Percentiles rank a stretch among this genome's conserved stretches.
phyloP scores from a whole-genome alignment of 2,113 vertebrate species.

The Eulemur macaco region DNA sequence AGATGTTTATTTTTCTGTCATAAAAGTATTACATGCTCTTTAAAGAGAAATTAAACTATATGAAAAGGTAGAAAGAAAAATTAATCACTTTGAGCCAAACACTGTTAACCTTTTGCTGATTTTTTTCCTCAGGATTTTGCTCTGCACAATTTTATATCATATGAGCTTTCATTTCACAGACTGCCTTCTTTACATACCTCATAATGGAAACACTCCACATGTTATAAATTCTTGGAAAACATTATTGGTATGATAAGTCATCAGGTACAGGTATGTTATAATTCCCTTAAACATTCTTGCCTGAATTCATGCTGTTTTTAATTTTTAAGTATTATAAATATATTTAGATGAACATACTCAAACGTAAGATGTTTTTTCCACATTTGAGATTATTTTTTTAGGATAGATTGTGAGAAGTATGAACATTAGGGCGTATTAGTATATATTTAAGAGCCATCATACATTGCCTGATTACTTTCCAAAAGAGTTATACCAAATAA shows the following conservation, averaged over 20 bases:
- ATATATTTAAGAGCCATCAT: neutral
- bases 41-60: constrained; percentile 11
- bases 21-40: neutral
- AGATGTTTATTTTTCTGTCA: neutral
- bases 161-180: neutral
- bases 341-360: neutral
- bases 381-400: neutral
- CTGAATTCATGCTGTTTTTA: neutral
- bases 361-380: neutral
- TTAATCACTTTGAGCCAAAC: neutral
- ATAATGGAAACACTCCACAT: neutral
- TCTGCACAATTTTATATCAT: neutral
- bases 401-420: neutral
- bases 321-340: neutral
- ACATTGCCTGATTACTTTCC: neutral
- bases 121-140: neutral
- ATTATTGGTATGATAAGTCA: neutral
- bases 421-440: neutral
- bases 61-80: neutral
- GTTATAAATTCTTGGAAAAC: neutral
- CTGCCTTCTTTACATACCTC: neutral
- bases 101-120: neutral
- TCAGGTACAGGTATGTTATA: neutral
- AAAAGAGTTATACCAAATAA: neutral
- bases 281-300: neutral